These are phyloP conservation scores for Moxostoma hubbsi DNA, from an alignment of 2,797 vertebrate species.

Conservation along the genomic window DNA sequence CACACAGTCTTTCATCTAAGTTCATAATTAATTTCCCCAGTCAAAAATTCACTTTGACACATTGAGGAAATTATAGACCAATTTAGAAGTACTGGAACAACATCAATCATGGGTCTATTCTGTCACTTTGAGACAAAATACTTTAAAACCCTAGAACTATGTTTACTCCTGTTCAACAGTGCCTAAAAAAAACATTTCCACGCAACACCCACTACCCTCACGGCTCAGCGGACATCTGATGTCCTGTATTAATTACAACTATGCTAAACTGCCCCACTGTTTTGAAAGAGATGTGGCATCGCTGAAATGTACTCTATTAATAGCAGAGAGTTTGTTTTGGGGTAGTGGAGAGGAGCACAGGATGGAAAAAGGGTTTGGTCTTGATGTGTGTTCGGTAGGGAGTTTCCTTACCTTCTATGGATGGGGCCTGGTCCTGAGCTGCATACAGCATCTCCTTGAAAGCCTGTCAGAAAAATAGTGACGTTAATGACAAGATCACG, in stretches of 20 bases:
- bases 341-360: constrained; percentile 61
- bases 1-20: background rate
- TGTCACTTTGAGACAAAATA: background rate
- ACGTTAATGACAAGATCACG: constrained; percentile 12
- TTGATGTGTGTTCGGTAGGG: constrained; percentile 25
- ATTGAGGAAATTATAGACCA: background rate
- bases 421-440: constrained; percentile 97
- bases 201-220: constrained; percentile 37
- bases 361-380: constrained; percentile 1
- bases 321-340: constrained; percentile 71
- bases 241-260: constrained; percentile 68
- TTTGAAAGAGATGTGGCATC: constrained; percentile 53
- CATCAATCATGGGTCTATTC: background rate
- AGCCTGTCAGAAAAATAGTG: constrained; percentile 77
- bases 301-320: constrained; percentile 73
- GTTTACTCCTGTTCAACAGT: constrained; percentile 61
- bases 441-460: constrained; percentile 99
- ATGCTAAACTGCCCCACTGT: constrained; percentile 39
- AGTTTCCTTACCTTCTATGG: constrained; percentile 92
- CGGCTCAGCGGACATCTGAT: constrained; percentile 38
- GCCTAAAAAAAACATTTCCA: constrained; percentile 52
- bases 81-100: background rate
- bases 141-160: constrained; percentile 64
- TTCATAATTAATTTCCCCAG: background rate
- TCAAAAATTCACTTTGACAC: background rate